These are phyloP conservation scores for Poecile montanus DNA, from an alignment of 2,797 vertebrate species.

Conservation along the genomic window DNA sequence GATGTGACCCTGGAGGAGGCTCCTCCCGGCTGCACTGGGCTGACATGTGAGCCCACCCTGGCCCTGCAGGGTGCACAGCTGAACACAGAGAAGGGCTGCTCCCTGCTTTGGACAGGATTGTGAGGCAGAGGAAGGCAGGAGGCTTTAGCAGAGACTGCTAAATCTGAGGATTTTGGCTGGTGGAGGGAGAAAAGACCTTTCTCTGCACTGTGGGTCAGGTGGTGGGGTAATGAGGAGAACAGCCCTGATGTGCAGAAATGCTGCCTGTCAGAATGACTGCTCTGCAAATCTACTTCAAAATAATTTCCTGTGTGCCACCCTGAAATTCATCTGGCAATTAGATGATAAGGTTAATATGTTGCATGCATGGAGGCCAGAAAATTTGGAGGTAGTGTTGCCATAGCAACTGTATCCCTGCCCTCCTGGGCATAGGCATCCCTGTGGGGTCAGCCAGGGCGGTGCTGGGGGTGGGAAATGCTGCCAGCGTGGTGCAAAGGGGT, in stretches of 20 bases:
- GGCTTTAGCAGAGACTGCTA: background rate
- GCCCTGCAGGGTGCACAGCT: fast-evolving
- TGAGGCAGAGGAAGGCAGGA: background rate
- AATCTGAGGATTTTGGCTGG: background rate
- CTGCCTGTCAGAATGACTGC: slow-evolving; percentile 23
- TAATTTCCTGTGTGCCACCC: slow-evolving; percentile 22
- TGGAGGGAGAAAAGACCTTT: background rate
- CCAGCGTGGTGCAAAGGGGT: background rate
- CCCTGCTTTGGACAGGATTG: background rate
- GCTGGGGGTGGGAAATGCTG: slow-evolving; percentile 6
- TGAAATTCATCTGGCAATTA: slow-evolving; percentile 46
- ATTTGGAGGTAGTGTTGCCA: slow-evolving; percentile 24
- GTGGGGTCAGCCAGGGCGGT: background rate
- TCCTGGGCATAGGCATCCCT: slow-evolving; percentile 12
- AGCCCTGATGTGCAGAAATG: background rate
- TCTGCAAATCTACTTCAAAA: slow-evolving; percentile 11
- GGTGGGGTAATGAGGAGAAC: background rate
- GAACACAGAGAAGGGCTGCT: background rate
- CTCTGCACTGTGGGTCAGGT: background rate
- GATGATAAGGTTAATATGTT: slow-evolving; percentile 46
- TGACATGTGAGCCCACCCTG: background rate
- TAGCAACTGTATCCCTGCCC: slow-evolving; percentile 40
- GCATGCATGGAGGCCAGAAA: background rate
- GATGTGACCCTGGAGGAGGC: background rate
- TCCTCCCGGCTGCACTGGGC: background rate